Percentiles rank a stretch among this genome's conserved stretches.
These are phyloP conservation scores for Pseudomyrmex pallidus DNA, from an alignment of 1,140 invertebrate genomes.

Conservation along the genomic window DNA sequence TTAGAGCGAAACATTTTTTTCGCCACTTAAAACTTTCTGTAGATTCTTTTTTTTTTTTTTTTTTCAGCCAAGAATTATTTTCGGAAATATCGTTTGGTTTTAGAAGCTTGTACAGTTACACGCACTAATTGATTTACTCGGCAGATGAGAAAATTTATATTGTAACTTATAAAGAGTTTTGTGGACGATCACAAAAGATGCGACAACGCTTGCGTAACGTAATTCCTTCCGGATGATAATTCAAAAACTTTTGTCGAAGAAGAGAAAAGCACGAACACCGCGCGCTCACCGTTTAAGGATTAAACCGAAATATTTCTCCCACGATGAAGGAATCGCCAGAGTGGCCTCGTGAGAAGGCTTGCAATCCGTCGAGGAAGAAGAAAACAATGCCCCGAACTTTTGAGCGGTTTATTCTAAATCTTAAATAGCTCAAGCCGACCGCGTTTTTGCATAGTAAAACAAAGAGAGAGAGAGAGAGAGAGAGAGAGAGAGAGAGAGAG, in stretches of 20 bases:
- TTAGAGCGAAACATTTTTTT: not conserved
- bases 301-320: constrained; percentile 12
- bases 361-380: not conserved
- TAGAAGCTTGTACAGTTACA: not conserved
- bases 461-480: not conserved
- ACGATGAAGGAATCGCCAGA: not conserved
- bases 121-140: not conserved
- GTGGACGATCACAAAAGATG: constrained; percentile 12
- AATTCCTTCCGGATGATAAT: constrained; percentile 29
- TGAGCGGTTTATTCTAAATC: constrained; percentile 51
- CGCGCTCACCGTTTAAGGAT: constrained; percentile 14
- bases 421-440: constrained; percentile 9
- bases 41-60: too few relatives aligned
- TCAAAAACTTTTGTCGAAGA: constrained; percentile 3
- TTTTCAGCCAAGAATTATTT: too few relatives aligned
- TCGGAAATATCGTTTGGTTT: too few relatives aligned
- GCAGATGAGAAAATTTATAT: not conserved
- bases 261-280: not conserved
- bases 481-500: not conserved
- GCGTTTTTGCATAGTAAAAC: not conserved
- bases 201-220: not conserved
- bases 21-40: not conserved
- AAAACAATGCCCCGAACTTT: constrained; percentile 34
- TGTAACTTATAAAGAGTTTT: not conserved
- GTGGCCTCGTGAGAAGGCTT: not conserved